Conservation (phyloP, 2,888 invertebrate genomes). For the Drosophila neotestacea region DNA sequence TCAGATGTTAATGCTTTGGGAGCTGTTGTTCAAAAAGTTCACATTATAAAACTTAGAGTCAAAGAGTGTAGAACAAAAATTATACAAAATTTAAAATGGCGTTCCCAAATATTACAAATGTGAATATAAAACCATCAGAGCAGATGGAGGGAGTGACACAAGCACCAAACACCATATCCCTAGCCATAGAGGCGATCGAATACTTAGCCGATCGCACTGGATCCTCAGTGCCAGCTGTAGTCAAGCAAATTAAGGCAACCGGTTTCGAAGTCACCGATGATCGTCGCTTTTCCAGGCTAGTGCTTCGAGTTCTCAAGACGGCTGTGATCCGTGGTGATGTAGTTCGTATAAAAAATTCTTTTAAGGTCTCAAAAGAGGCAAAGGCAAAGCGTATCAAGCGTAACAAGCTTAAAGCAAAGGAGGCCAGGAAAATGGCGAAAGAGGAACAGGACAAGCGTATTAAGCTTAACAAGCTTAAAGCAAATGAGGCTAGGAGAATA, state of each 20-base stretch:
- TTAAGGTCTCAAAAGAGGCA: slow-evolving; percentile 4
- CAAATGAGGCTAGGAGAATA: slow-evolving; percentile 11
- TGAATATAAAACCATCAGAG: too few species aligned
- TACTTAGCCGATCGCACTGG: background rate
- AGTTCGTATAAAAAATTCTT: slow-evolving; percentile 3
- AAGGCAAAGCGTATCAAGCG: slow-evolving; percentile 2
- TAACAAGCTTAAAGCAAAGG: background rate
- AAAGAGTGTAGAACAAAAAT: background rate
- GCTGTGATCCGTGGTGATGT: slow-evolving; percentile 4
- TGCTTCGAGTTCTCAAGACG: slow-evolving; percentile 2
- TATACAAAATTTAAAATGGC: background rate
- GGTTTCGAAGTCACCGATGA: background rate
- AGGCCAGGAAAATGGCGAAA: background rate
- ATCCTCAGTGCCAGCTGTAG: slow-evolving; percentile 6
- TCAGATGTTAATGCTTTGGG: slow-evolving; percentile 10
- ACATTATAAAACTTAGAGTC: background rate
- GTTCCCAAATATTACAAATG: background rate
- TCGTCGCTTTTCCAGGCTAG: background rate
- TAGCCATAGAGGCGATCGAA: background rate
- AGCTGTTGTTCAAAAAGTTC: background rate
- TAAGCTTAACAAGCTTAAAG: background rate
- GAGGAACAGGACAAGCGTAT: background rate
- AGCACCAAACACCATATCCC: background rate
- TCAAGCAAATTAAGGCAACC: slow-evolving; percentile 9
- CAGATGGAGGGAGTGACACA: background rate